A percentile compares a stretch with the other conserved stretches of the same genome.
These are phyloP conservation scores for Xylota sylvarum DNA, from an alignment of 2,888 invertebrate species.

Conservation along the genomic window DNA sequence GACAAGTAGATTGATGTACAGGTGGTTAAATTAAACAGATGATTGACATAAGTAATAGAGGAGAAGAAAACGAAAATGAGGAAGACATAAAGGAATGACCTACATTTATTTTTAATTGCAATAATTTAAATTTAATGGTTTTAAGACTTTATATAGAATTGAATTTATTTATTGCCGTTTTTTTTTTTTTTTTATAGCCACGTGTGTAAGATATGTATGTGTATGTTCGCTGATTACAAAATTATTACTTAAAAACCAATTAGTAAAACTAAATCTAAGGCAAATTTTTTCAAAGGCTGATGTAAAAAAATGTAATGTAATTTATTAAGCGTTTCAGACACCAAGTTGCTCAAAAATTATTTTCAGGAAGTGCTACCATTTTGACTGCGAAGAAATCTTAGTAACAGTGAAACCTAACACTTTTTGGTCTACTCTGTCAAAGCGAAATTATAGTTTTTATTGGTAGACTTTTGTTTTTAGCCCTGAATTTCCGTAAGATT, in stretches of 20 bases:
- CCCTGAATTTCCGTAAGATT: background rate
- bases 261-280: constrained; percentile 15
- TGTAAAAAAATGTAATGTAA: constrained; percentile 3
- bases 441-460: constrained; percentile 36
- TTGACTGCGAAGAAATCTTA: constrained; percentile 1
- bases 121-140: background rate
- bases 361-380: constrained; percentile 1
- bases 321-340: constrained; percentile 13
- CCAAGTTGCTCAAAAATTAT: constrained; percentile 7
- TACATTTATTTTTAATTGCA: constrained; percentile 6
- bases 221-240: constrained; percentile 18
- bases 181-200: constrained; percentile 2
- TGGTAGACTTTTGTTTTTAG: background rate
- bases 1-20: constrained; percentile 58
- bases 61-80: constrained; percentile 9
- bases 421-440: constrained; percentile 57
- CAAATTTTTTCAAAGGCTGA: constrained; percentile 11
- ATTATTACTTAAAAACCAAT: constrained; percentile 6
- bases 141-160: background rate
- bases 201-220: too few species aligned
- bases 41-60: constrained; percentile 12
- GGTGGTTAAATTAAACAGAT: constrained; percentile 46
- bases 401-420: background rate
- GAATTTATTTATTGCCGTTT: background rate
- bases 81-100: constrained; percentile 35